phyloP scores from a whole-genome alignment of 2,797 vertebrate species.

The Sciurus carolinensis region DNA sequence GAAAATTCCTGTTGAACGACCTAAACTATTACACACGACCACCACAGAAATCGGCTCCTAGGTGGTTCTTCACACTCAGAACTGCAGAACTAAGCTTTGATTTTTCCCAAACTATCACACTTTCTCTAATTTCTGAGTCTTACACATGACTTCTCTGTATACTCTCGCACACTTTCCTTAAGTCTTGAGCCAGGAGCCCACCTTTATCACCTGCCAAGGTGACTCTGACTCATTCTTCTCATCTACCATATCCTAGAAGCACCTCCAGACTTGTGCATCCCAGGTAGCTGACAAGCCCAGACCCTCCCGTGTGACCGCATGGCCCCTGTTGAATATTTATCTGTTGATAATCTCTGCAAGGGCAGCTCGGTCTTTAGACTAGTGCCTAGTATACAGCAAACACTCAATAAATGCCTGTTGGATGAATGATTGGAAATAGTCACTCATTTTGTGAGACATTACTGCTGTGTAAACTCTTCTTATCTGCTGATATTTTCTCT shows the following conservation, averaged over 20 bases:
- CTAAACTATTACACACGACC: neutral
- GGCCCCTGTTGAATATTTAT: neutral
- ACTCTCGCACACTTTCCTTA: neutral
- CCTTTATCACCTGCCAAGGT: neutral
- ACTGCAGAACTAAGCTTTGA: neutral
- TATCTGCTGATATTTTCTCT: neutral
- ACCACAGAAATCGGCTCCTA: neutral
- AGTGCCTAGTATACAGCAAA: neutral
- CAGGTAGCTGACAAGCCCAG: neutral
- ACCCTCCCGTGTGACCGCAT: too few relatives aligned
- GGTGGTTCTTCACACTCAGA: neutral
- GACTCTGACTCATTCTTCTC: neutral
- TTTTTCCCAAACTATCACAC: neutral
- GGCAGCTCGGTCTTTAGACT: neutral
- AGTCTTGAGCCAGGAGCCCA: neutral
- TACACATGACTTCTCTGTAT: neutral
- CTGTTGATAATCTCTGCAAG: neutral
- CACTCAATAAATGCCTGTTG: neutral
- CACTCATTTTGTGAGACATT: neutral
- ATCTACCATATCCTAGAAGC: neutral
- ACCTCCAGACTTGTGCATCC: neutral
- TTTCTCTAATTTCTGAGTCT: neutral
- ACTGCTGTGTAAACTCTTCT: neutral
- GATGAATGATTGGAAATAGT: neutral
- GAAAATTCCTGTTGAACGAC: neutral